These are phyloP conservation scores for Venturia canescens DNA, from an alignment of 1,140 invertebrate species.

Conservation along the genomic window DNA sequence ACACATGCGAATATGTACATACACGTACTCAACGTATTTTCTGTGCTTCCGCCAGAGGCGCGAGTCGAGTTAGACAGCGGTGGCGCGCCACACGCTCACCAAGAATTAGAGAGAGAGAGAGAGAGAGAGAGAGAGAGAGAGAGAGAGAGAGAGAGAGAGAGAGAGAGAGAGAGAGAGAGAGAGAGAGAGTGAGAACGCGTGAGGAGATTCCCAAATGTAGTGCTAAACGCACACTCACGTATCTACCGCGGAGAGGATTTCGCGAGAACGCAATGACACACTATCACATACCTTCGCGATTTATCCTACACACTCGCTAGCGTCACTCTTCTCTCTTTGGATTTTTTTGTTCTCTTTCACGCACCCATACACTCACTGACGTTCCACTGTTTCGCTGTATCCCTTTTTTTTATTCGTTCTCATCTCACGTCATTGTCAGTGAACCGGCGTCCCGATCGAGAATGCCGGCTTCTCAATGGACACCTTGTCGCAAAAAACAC, in stretches of 20 bases:
- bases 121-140: not conserved
- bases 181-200: not conserved
- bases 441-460: conserved; percentile 9
- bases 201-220: conserved; percentile 1
- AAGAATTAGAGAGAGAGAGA: not conserved
- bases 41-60: conserved; percentile 2
- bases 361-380: not conserved
- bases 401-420: not conserved
- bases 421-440: not conserved
- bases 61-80: not conserved
- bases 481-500: not conserved
- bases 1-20: not conserved
- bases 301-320: not conserved
- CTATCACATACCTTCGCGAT: not conserved
- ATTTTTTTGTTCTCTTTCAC: not conserved
- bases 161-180: not conserved
- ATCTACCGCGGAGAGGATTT: not conserved
- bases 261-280: not conserved
- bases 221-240: not conserved
- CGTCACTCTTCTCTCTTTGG: not conserved
- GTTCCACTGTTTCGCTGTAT: not conserved
- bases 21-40: not conserved
- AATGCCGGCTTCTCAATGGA: not conserved
- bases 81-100: not conserved
- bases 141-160: not conserved